Conservation (phyloP, 1,140 invertebrate genomes). For the Drosophila littoralis region DNA sequence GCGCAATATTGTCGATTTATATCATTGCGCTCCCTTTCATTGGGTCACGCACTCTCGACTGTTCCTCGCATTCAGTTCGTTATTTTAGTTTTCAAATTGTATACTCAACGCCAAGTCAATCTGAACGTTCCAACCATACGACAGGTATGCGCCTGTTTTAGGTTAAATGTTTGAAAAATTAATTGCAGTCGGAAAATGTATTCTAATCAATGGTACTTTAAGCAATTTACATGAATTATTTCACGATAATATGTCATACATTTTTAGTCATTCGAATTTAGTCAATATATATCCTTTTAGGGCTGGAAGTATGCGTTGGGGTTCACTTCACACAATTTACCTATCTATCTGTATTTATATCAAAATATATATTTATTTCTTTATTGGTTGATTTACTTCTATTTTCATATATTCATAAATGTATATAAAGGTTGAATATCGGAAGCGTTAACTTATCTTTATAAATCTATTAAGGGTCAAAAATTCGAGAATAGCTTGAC, state of each 20-base stretch:
- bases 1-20: constrained; percentile 77
- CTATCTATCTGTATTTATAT: no score
- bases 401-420: no score
- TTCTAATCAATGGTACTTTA: background rate
- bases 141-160: background rate
- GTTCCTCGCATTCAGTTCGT: background rate
- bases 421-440: no score
- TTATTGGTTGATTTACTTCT: no score
- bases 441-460: no score
- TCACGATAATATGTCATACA: background rate
- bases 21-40: constrained; percentile 39
- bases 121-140: background rate
- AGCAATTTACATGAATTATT: background rate
- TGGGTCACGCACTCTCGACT: constrained; percentile 37
- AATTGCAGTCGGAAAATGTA: background rate
- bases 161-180: background rate
- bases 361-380: no score
- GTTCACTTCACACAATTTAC: no score
- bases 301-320: no score
- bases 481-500: no score
- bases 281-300: no score
- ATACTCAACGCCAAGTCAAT: background rate
- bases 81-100: background rate
- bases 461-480: no score
- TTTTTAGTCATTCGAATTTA: background rate